A percentile compares a stretch with the other conserved stretches of the same genome.
Conservation (phyloP, 1,140 invertebrate species). For the Zaprionus africanus region DNA sequence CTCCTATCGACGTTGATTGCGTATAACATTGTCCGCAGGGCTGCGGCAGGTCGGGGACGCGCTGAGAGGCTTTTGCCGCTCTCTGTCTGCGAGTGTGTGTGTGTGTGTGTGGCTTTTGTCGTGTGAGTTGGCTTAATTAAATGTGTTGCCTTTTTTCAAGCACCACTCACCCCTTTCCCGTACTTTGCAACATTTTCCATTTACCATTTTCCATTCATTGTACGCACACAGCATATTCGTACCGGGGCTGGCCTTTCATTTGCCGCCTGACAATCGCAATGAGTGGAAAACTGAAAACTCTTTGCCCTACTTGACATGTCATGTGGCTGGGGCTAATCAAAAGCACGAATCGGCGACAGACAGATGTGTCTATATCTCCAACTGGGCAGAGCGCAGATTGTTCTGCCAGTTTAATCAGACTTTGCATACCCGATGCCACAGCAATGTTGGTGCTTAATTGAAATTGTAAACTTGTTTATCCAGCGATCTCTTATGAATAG, state of each 20-base stretch:
- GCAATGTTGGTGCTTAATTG: not conserved
- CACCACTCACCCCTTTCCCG: not conserved
- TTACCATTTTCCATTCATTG: slow-evolving; percentile 11
- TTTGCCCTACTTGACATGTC: slow-evolving; percentile 36
- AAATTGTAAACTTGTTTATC: slow-evolving; percentile 6
- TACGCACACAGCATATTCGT: not conserved
- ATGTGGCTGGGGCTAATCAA: slow-evolving; percentile 31
- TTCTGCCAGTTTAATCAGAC: not conserved
- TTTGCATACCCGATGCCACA: not conserved
- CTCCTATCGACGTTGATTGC: slow-evolving; percentile 26
- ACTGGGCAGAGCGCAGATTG: slow-evolving; percentile 1
- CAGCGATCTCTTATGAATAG: not conserved
- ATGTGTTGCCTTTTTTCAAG: slow-evolving; percentile 37
- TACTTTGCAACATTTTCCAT: slow-evolving; percentile 11
- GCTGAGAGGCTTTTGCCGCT: slow-evolving; percentile 1
- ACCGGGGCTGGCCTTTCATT: slow-evolving; percentile 15
- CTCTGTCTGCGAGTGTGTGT: slow-evolving; percentile 18
- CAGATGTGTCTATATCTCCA: not conserved
- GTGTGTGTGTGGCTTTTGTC: slow-evolving; percentile 12
- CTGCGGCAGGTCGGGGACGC: not conserved
- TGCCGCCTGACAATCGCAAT: slow-evolving; percentile 30
- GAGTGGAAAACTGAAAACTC: slow-evolving; percentile 24
- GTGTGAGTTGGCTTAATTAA: slow-evolving; percentile 57
- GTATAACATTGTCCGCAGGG: not conserved
- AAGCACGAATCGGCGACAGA: not conserved